Base-by-base conservation (phyloP, 2,888 invertebrate genomes). In the Choreutis nemorana region DNA sequence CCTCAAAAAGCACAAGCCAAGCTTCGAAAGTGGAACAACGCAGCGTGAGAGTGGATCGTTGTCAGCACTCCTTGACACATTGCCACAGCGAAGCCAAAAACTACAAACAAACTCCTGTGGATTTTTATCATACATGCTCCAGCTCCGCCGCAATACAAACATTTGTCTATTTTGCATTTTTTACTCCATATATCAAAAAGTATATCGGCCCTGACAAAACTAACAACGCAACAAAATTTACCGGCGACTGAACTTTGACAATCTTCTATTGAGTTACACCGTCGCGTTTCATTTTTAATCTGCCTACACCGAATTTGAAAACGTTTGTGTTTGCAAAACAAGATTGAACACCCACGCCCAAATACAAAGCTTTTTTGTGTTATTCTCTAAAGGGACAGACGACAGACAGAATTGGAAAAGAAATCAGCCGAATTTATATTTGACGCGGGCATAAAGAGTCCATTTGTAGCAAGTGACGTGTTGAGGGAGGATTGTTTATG, bases 391-490 rank as follows among this genome's bases (percentile, higher is more conserved):
- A n/a, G n/a, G n/a, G n/a, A n/a, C n/a, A n/a, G n/a, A 18, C 5
- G 18, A 18, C 18, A 18, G 24, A 29, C 24, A 29, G 26, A 26
- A 35, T 34, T 29, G 34, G 13, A 30, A 44, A 41, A 41, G 37
- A 48, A 54, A 50, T 50, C 40, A 41, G 36, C 41, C 37, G 44
- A 53, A 48, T 54, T 55, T 57, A 48, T 55, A 50, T 58, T 60
- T 55, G 60, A 57, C 53, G 38, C 47, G 44, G 45, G 49, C 54
- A 57, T 59, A 63, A 63, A 62, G 56, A 55, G 55, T 60, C 54
- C 49, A 63, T 68, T 68, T 65, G 60, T 61, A 60, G 48, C 49
- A 44, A 53, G 55, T 60, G 66, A 57, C 60, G 50, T 57, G 54
- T 55, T 51, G 52, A 50, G 55, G 32, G 49, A 55, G 47, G 42